A percentile compares a stretch with the other conserved stretches of the same genome.
Evolutionary conservation across 2,797 vertebrate species (phyloP).

Genomic region (Macropodus opercularis): DNA sequence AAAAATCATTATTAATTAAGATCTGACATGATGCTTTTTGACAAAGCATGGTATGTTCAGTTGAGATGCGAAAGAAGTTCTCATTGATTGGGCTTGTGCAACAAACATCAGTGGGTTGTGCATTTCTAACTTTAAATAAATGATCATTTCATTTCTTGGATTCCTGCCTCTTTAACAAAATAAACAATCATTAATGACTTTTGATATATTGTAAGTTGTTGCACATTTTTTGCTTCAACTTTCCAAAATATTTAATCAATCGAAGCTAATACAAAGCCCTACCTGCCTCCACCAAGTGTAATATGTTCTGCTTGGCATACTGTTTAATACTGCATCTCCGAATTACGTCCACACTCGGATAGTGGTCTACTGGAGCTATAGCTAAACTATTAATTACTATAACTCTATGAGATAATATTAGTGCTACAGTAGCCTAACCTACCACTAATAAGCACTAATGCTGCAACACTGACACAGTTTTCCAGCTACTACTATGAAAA

Average conservation of each 20-base stretch:
- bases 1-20: slow-evolving; percentile 81
- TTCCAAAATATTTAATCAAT: slow-evolving; percentile 20
- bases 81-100: slow-evolving; percentile 68
- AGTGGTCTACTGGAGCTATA: no score
- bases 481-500: slow-evolving; percentile 4
- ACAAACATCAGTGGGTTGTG: slow-evolving; percentile 55
- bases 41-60: slow-evolving; percentile 68
- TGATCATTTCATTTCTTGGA: slow-evolving; percentile 59
- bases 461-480: slow-evolving; percentile 10
- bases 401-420: not conserved
- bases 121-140: slow-evolving; percentile 72
- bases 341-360: not conserved
- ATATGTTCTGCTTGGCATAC: not conserved
- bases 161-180: slow-evolving; percentile 49
- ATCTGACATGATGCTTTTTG: slow-evolving; percentile 76
- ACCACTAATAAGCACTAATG: slow-evolving; percentile 1
- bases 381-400: no score
- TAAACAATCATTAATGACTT: slow-evolving; percentile 49
- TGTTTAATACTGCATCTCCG: not conserved
- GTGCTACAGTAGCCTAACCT: not conserved
- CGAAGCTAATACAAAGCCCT: slow-evolving; percentile 1
- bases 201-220: slow-evolving; percentile 11
- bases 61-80: slow-evolving; percentile 59
- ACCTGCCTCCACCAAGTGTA: slow-evolving; percentile 8
- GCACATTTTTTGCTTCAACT: slow-evolving; percentile 28